Conservation (phyloP, 2,888 invertebrate species). For the Unio pictorum region DNA sequence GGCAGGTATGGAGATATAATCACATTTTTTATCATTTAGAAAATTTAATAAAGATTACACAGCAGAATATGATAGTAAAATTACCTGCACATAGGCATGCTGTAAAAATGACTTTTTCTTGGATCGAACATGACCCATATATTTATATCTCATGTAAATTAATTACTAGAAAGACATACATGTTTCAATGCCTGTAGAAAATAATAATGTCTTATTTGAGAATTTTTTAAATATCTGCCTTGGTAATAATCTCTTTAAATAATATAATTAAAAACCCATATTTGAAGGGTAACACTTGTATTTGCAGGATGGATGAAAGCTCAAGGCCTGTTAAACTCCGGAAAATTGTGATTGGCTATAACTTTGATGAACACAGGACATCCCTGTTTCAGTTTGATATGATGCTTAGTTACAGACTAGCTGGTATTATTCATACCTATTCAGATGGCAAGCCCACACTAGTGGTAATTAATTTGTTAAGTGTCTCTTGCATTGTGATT, state of each 20-base stretch:
- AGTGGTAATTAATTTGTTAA: slow-evolving; percentile 56
- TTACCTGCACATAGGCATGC: too few species aligned
- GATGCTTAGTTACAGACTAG: slow-evolving; percentile 82
- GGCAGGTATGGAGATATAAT: too few species aligned
- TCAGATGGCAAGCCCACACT: slow-evolving; percentile 82
- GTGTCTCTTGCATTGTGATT: neutral
- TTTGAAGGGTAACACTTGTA: neutral
- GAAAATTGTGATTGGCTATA: slow-evolving; percentile 82
- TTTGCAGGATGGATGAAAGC: slow-evolving; percentile 79
- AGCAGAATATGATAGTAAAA: too few species aligned
- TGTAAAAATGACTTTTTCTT: too few species aligned
- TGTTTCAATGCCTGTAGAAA: too few species aligned
- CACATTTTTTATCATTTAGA: too few species aligned
- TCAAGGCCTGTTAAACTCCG: slow-evolving; percentile 83
- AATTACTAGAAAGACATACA: too few species aligned
- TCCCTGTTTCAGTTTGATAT: slow-evolving; percentile 84
- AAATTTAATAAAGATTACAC: too few species aligned
- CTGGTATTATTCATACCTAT: slow-evolving; percentile 80
- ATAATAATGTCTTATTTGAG: neutral
- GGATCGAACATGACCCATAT: too few species aligned
- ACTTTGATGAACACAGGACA: slow-evolving; percentile 74
- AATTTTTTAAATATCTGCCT: neutral
- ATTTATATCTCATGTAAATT: too few species aligned
- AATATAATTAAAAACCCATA: neutral
- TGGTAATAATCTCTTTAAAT: too few species aligned